Evolutionary conservation across 2,888 invertebrate species (phyloP).

Genomic region (Ophonus ardosiacus): DNA sequence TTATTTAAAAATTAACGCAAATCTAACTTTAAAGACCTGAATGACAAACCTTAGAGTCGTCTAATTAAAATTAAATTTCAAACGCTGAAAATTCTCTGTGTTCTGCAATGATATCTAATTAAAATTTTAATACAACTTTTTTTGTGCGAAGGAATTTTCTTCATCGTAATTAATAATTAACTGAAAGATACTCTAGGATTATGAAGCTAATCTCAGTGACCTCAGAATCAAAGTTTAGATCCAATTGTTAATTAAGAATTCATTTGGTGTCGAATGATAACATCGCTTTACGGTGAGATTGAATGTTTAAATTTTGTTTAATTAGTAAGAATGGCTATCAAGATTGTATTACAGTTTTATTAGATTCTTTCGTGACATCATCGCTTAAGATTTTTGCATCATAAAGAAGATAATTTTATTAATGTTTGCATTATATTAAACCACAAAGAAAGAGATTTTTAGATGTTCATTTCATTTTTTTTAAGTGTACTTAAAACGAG

Average conservation of each 20-base stretch:
- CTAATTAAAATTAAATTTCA: neutral
- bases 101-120: neutral
- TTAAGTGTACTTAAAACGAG: no score
- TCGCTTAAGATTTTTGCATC: neutral
- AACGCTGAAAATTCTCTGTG: no score
- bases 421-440: neutral
- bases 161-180: neutral
- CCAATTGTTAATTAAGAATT: neutral
- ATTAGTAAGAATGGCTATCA: neutral
- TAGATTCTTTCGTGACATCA: neutral
- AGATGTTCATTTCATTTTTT: no score
- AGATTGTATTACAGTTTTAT: neutral
- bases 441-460: no score
- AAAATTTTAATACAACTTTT: neutral
- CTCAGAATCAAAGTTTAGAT: neutral
- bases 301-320: neutral
- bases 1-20: neutral
- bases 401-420: neutral
- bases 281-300: neutral
- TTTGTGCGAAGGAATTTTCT: neutral
- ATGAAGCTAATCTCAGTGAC: neutral
- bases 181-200: neutral
- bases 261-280: neutral
- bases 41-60: no score
- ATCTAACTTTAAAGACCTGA: neutral